Evolutionary conservation across 2,113 vertebrate genomes (phyloP).

Genomic region (Forbesichthys papilliferus): DNA sequence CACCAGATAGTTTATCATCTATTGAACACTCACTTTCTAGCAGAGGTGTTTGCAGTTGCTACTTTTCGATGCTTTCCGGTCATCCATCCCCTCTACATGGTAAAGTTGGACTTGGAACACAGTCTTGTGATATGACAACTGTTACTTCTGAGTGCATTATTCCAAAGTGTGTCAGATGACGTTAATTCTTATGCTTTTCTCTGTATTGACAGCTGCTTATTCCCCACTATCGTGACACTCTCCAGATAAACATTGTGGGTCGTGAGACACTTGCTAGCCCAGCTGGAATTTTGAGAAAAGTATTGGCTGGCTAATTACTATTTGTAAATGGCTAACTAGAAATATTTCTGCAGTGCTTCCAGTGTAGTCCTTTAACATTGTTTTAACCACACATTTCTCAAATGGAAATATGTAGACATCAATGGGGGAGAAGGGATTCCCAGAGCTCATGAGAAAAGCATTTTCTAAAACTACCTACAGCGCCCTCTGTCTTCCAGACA

Average conservation of each 20-base stretch:
- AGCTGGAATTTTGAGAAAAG: constrained; percentile 2
- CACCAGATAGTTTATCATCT: constrained; percentile 64
- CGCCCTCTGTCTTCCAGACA: constrained; percentile 73
- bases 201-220: constrained; percentile 23
- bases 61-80: constrained; percentile 64
- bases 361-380: neutral
- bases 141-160: neutral
- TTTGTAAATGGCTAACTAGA: neutral
- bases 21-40: constrained; percentile 66
- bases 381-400: neutral
- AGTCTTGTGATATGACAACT: neutral
- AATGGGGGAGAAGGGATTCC: neutral
- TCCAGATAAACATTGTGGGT: constrained; percentile 24
- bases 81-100: constrained; percentile 73
- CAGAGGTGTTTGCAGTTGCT: constrained; percentile 65
- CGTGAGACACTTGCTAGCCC: constrained; percentile 13
- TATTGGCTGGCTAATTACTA: neutral
- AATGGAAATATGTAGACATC: neutral
- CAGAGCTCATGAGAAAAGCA: constrained; percentile 9
- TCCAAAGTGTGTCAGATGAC: neutral
- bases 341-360: too few species aligned
- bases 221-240: constrained; percentile 29
- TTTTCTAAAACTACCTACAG: constrained; percentile 51
- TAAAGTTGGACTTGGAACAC: neutral
- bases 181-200: neutral